These are phyloP conservation scores for Chrysochloris asiatica DNA, from an alignment of 2,113 vertebrate genomes.

Conservation along the genomic window DNA sequence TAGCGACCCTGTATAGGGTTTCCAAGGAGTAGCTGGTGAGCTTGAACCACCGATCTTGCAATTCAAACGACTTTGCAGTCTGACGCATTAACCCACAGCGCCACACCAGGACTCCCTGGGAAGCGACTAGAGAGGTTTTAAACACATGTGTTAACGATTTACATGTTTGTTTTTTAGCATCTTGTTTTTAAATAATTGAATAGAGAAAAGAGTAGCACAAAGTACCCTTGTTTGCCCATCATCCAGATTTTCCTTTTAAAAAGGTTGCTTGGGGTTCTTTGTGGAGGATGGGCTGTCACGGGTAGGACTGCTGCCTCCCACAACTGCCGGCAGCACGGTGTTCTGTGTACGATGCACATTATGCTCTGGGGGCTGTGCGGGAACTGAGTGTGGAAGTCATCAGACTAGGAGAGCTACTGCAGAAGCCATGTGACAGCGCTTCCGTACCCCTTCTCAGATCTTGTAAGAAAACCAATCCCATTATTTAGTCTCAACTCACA, in stretches of 20 bases:
- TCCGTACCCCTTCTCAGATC: background rate
- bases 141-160: too few relatives aligned
- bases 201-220: background rate
- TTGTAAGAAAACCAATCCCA: background rate
- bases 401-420: background rate
- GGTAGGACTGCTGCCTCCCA: background rate
- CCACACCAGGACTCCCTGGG: too few relatives aligned
- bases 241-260: background rate
- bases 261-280: background rate
- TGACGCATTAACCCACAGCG: too few relatives aligned
- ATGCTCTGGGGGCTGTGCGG: background rate
- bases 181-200: conserved; percentile 34
- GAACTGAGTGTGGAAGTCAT: background rate
- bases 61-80: too few relatives aligned
- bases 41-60: too few relatives aligned
- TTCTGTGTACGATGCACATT: rapidly evolving
- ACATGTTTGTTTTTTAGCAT: too few relatives aligned
- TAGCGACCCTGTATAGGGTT: too few relatives aligned
- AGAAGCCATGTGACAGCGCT: background rate
- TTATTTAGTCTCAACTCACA: background rate
- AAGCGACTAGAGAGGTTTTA: background rate
- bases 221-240: background rate
- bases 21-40: too few relatives aligned
- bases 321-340: background rate
- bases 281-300: background rate